Conservation (phyloP, 2,888 invertebrate genomes). For the Agrochola litura region DNA sequence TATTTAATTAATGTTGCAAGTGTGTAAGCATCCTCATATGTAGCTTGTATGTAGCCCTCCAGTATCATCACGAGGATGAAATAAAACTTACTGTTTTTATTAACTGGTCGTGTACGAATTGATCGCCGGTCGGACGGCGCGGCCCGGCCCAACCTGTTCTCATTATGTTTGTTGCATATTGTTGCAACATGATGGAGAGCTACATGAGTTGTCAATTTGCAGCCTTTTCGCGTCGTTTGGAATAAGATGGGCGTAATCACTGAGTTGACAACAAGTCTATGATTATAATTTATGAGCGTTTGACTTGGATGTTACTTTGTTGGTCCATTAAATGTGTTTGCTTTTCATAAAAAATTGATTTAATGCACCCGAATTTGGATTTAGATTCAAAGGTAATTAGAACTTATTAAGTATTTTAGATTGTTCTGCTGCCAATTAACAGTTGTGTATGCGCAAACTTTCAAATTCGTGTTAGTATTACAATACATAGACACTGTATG, state of each 20-base stretch:
- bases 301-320: slow-evolving; percentile 8
- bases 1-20: background rate
- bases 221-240: slow-evolving; percentile 3
- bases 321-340: background rate
- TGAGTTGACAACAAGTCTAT: slow-evolving; percentile 23
- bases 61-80: slow-evolving; percentile 21
- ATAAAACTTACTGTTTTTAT: slow-evolving; percentile 58
- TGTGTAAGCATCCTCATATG: slow-evolving; percentile 5
- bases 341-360: background rate
- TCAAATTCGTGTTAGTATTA: background rate
- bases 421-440: background rate
- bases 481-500: background rate
- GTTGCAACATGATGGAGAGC: slow-evolving; percentile 2
- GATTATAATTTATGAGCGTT: slow-evolving; percentile 28
- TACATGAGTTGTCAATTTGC: slow-evolving; percentile 14
- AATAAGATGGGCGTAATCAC: slow-evolving; percentile 10
- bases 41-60: background rate
- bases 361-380: background rate
- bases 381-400: background rate
- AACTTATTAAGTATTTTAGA: background rate
- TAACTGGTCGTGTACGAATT: slow-evolving; percentile 35
- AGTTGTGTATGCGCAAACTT: background rate
- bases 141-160: slow-evolving; percentile 14
- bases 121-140: background rate
- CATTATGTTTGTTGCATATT: slow-evolving; percentile 3